Evolutionary conservation across 2,113 vertebrate species (phyloP), one percentile per base, ranked within the genome.

Genomic region (Polyodon spathula): DNA sequence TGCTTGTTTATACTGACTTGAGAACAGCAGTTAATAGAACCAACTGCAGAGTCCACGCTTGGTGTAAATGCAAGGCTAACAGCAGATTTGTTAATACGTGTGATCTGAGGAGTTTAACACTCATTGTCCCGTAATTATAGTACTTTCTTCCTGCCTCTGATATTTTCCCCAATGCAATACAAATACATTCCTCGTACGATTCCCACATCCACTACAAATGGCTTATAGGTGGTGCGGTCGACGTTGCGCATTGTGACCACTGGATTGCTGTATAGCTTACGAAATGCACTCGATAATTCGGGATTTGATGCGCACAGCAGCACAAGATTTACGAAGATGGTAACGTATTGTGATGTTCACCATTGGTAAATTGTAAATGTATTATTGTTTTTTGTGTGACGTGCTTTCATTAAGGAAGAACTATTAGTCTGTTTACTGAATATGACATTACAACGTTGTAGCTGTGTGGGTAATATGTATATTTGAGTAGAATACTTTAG

Each of bases 91-190:
- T 60, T 60, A 60, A 60, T 60, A n/a, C 27, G 14, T 50, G 58
- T 60, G 44, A 4, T 41, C 40, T 42, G 56, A 50, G 10, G 42
- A 10, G 37, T 27, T 54, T 37, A 48, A 38, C 16, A 15, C 53
- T 9, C 16, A 27, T 27, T 39, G 56, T 42, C 42, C 58, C 43
- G 55, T 60, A 65, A 56, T 66, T 59, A 66, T 37, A 61, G 41
- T 37, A 46, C 37, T 54, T 16, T 61, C 52, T 59, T 60, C 8
- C 39, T 3, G 10, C 62, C 56, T 50, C 54, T 38, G 42, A 54
- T 63, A 57, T 63, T 56, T 63, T 54, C 53, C 37, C 27, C 9
- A 57, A 63, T 56, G 54, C 55, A 63, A 57, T 63, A 48, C 10
- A 56, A 63, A 57, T 63, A 44, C 46, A 43, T 44, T 63, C 46